Base-by-base conservation (phyloP, 2,797 vertebrate species). In the Buphagus erythrorhynchus region DNA sequence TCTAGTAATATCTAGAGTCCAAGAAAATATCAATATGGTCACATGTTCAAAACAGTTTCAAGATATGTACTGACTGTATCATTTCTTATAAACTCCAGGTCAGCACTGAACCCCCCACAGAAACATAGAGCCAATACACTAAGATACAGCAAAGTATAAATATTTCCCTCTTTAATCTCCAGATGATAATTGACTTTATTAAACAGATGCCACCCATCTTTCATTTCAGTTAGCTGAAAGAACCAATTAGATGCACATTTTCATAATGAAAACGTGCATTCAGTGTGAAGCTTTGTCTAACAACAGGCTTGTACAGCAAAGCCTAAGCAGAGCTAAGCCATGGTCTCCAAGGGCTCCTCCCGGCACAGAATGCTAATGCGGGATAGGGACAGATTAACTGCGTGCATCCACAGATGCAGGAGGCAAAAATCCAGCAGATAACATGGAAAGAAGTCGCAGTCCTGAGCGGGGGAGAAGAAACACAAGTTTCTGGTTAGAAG, bases 311-410 rank as follows among this genome's bases (percentile, higher is more conserved):
- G 92, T 55, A 81, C 51, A 78, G 90, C 62, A 79, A 85, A 94
- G 71, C 74, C 63, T 79, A 95, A 93, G 91, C 65, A 88, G 83
- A 87, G 59, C 40, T 91, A 93, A 96, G 86, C 77, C 81, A 24
- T 0, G 11, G 81, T 82, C 88, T 93, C 95, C 1, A 2, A 94
- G 88, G 88, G 78, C 38, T 96, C 49, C 78, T 90, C 78, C 84
- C n/a, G 7, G 86, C 83, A 88, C 55, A 71, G 40, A 63, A 68
- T 31, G 71, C 59, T 79, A 31, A 73, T 11, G 13, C 0, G 3
- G n/a, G 29, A 75, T 3, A 63, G 42, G 17, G 35, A 79, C 35
- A 7, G 66, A 52, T 59, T 67, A 42, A 58, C 51, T 33, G 61
- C n/a, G 9, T 2, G 4, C 1, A 5, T 6, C 19, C 51, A 26